Base-by-base conservation (phyloP, 2,888 invertebrate genomes). In the Pardosa pseudoannulata region DNA sequence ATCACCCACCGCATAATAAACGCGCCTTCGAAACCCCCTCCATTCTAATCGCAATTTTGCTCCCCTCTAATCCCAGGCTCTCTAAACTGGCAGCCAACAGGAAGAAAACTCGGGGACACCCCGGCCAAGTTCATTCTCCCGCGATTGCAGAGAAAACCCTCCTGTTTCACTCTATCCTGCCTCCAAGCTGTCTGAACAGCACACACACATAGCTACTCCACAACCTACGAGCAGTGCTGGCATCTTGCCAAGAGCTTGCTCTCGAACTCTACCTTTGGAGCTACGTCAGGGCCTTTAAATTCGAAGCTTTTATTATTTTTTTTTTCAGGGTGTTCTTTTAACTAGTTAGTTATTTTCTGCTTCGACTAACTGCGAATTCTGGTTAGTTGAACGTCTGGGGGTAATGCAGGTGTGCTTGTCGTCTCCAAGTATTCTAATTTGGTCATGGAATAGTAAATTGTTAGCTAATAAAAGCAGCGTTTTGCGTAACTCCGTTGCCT, bases 121-220 rank as follows among this genome's bases (percentile, higher is more conserved):
- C 56, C 56, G 56, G 56, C 56, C 56, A 56, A 56, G 56, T 56
- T 56, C 56, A 56, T 56, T 56, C 56, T 56, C 23, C 56, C 56
- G 56, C 56, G 56, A 23, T 56, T 56, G 56, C 56, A 23, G 56
- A 6, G 46, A 46, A 46, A 46, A 56, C 23, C 56, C 56, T 56
- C 56, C 56, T 56, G 56, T 56, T 56, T 56, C 56, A 56, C 56
- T 56, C 19, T 23, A 56, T 56, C 56, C 56, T 56, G 23, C 56
- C 56, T 56, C 56, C 56, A 56, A 56, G 56, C 56, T 23, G 56
- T 56, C 56, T 56, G 56, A 56, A 23, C 56, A 56, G 56, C 56
- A 56, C 56, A 56, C 56, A 56, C 56, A 56, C 56, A 56, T 56
- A 23, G 56, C 16, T 56, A 56, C 56, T 56, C 56, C 56, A 56